phyloP scores from a whole-genome alignment of 1,140 invertebrate species.

The Drosophila nikananu region DNA sequence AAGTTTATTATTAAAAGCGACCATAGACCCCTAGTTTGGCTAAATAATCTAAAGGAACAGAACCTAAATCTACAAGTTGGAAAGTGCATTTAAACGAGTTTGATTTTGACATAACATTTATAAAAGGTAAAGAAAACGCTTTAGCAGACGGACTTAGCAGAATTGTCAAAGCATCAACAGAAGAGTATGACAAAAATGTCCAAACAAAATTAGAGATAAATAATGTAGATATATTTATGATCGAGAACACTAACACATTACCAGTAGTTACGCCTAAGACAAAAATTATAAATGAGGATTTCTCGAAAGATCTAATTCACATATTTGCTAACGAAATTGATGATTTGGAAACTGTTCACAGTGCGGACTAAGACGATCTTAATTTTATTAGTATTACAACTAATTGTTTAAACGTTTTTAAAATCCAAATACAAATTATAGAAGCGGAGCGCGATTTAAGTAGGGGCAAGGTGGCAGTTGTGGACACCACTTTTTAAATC shows the following conservation, averaged over 20 bases:
- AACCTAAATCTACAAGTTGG: too few relatives aligned
- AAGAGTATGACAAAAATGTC: neutral
- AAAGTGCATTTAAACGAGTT: too few relatives aligned
- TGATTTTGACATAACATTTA: neutral
- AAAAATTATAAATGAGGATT: neutral
- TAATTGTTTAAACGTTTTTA: too few relatives aligned
- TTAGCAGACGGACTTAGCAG: neutral
- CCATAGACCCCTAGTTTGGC: too few relatives aligned
- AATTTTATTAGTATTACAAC: neutral
- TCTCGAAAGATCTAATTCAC: neutral
- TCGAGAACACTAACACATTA: neutral
- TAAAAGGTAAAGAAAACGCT: neutral
- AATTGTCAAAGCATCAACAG: too few relatives aligned
- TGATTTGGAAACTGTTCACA: neutral
- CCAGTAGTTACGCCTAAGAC: neutral
- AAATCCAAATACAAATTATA: neutral
- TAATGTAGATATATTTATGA: neutral
- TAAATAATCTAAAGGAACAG: too few relatives aligned
- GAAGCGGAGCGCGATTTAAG: slow-evolving; percentile 3
- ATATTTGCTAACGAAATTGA: slow-evolving; percentile 1
- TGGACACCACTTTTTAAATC: too few relatives aligned
- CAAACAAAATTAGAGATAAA: neutral
- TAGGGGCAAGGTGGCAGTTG: too few relatives aligned
- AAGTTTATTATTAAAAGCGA: too few relatives aligned
- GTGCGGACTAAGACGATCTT: slow-evolving; percentile 4